Percentiles rank a stretch among this genome's conserved stretches.
Conservation (phyloP, 2,888 invertebrate genomes). For the Willowsia nigromaculata region DNA sequence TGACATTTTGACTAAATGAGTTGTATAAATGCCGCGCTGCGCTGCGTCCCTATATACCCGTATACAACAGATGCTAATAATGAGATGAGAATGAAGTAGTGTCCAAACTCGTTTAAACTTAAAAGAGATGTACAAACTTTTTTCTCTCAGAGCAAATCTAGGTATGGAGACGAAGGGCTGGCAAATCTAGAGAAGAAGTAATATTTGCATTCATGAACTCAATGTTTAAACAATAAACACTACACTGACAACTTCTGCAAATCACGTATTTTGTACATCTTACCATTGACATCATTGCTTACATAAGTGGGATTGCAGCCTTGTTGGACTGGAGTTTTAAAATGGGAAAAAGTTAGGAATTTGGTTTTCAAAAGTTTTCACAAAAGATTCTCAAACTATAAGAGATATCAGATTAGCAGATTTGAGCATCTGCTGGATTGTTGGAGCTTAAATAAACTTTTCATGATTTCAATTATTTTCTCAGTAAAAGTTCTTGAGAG, state of each 20-base stretch:
- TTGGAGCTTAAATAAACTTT: no score
- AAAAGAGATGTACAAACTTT: slow-evolving; percentile 15
- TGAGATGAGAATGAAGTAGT: not conserved
- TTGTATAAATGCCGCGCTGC: not conserved
- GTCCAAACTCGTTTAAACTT: slow-evolving; percentile 8
- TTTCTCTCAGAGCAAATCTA: not conserved
- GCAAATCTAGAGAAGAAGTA: not conserved
- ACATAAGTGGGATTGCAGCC: no score
- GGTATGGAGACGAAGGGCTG: not conserved
- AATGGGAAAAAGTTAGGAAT: not conserved
- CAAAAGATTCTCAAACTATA: not conserved
- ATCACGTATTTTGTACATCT: not conserved
- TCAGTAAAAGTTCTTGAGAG: not conserved
- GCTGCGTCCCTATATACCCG: not conserved
- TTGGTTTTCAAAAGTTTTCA: not conserved
- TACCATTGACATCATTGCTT: not conserved
- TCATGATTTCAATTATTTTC: no score
- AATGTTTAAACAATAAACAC: not conserved
- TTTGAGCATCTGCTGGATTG: no score
- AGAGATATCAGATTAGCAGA: no score
- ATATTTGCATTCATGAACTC: not conserved
- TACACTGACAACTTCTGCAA: not conserved
- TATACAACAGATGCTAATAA: not conserved
- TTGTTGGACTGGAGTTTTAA: not conserved
- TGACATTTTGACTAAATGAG: not conserved